phyloP scores from a whole-genome alignment of 2,113 vertebrate species.

The Lepisosteus oculatus region DNA sequence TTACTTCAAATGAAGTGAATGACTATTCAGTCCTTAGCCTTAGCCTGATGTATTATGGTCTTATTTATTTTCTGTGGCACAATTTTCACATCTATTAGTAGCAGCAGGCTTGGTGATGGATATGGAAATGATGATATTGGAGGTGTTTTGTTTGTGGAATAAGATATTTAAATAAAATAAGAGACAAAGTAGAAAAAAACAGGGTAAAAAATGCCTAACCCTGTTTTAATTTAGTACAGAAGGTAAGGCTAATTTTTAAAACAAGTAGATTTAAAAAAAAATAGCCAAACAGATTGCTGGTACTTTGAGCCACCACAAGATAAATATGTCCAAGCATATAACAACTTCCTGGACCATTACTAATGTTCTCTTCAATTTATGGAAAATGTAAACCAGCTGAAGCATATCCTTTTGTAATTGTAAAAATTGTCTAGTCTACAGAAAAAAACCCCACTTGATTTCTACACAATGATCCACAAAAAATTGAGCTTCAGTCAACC shows the following conservation, averaged over 20 bases:
- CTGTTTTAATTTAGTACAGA: background rate
- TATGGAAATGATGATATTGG: background rate
- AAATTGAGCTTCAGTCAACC: slow-evolving; percentile 6
- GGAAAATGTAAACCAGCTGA: slow-evolving; percentile 36
- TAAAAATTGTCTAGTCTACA: slow-evolving; percentile 33
- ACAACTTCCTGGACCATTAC: slow-evolving; percentile 26
- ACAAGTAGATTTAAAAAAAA: background rate
- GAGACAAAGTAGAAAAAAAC: background rate
- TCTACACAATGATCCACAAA: slow-evolving; percentile 14
- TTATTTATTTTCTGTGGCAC: background rate
- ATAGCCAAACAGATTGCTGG: background rate
- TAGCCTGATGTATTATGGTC: background rate
- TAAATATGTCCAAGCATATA: slow-evolving; percentile 18
- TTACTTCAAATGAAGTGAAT: background rate
- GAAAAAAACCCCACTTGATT: slow-evolving; percentile 35
- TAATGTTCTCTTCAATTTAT: slow-evolving; percentile 39
- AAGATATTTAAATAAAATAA: background rate
- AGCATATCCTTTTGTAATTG: slow-evolving; percentile 38
- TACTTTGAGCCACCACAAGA: slow-evolving; percentile 11
- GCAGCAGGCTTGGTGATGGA: background rate
- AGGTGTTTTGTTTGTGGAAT: slow-evolving; percentile 1
- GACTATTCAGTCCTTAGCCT: background rate
- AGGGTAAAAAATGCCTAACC: background rate
- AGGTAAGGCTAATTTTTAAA: slow-evolving; percentile 10
- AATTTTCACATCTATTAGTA: slow-evolving; percentile 3